Evolutionary conservation across 2,113 vertebrate species (phyloP), one percentile per base, ranked within the genome.

Genomic region (Electrona antarctica): DNA sequence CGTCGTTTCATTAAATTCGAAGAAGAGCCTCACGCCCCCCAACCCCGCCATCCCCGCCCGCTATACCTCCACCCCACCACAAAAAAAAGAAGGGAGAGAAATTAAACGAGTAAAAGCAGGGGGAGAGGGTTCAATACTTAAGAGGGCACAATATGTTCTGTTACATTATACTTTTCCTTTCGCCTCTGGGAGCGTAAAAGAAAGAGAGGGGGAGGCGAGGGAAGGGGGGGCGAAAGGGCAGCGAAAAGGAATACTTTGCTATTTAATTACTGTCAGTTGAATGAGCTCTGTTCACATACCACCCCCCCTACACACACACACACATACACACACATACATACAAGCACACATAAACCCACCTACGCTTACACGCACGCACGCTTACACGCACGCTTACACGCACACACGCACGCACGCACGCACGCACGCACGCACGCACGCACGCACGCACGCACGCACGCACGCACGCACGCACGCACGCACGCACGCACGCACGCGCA

Each of bases 231-330:
- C 82, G 72, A 84, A 89, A 82, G 84, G 78, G 67, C 72, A 84
- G 84, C 60, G 52, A 79, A 88, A 90, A 86, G 88, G 81, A 82
- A 48, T 90, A 90, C 89, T 84, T 82, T 80, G 90, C 91, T 92
- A 91, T 93, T 92, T 93, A 92, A 91, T 93, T 89, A 91, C 87
- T 90, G 88, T 92, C 89, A 87, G 92, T 90, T 91, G 91, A 94
- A 93, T 87, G 88, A 92, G 90, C 86, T 90, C 81, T 85, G 85
- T 90, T 85, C 87, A 67, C 68, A 78, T 86, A 85, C 83, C 82
- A 84, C 82, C 77, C 73, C 73, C 73, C 81, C 15, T 33, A 28
- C 28, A 1, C 61, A 64, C 48, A 10, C 46, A 48, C 61, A 14
- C 46, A 63, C 45, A 48, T 5, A 48, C 61, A 73, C 51, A 51